These are phyloP conservation scores for Mesocentrotus franciscanus DNA, from an alignment of 53 echinoderm and acorn worm genomes.

Conservation along the genomic window DNA sequence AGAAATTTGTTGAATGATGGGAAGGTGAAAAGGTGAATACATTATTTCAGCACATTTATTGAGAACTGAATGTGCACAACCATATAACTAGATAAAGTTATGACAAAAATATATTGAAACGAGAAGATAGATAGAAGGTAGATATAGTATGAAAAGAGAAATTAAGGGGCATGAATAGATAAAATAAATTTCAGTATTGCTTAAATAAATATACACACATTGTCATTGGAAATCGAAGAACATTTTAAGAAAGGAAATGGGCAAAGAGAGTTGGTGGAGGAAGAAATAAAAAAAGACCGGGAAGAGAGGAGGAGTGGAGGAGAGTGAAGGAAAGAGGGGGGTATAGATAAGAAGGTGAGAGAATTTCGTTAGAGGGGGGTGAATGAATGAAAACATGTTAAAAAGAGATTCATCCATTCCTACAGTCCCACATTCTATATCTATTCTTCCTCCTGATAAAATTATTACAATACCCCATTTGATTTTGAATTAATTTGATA, in stretches of 20 bases:
- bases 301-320: not conserved
- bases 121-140: too few species aligned
- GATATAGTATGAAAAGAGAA: not conserved
- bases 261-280: not conserved
- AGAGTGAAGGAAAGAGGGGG: not conserved
- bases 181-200: not conserved
- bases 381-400: too few species aligned
- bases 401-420: too few species aligned
- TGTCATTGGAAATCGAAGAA: not conserved
- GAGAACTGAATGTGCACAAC: too few species aligned
- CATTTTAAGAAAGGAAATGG: not conserved
- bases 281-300: not conserved
- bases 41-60: too few species aligned
- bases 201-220: not conserved
- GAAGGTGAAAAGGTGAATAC: not conserved
- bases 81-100: too few species aligned
- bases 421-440: too few species aligned
- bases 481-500: too few species aligned
- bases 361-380: too few species aligned
- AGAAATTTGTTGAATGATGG: not conserved
- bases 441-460: too few species aligned
- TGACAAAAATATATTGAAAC: not conserved
- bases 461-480: too few species aligned
- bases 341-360: too few species aligned
- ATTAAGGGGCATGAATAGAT: not conserved